Base-by-base conservation (phyloP, 2,797 vertebrate species). In the Tangara arthus region DNA sequence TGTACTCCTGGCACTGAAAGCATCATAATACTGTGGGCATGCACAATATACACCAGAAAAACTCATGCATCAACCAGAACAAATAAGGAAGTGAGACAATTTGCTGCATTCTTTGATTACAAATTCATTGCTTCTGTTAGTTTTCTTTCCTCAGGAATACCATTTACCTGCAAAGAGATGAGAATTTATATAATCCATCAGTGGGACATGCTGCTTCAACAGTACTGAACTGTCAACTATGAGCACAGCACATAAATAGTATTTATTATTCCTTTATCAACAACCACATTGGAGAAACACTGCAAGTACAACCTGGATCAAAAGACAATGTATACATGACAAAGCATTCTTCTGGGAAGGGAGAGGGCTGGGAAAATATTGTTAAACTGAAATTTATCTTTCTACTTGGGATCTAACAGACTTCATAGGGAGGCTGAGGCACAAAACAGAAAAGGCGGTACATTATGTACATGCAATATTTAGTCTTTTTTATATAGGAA, bases 131-230 rank as follows among this genome's bases (percentile, higher is more conserved):
- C 99, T 97, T 99, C 99, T 2, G 99, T 99, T 95, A 99, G 98
- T 91, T 99, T 99, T 91, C 99, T 98, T 96, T 99, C 99, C 97
- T 99, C 99, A 99, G 99, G 99, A 98, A 99, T 99, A 99, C 99
- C 99, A 99, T 99, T 99, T 99, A 99, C 99, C 99, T 99, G 94
- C 47, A 61, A 98, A 97, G 2, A 92, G 64, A 96, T 49, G 64
- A 97, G 71, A 97, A 79, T 64, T 56, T 27, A 52, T 32, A 60
- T 44, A 79, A 46, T 26, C 44, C 63, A 32, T 63, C 49, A 77
- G 53, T 59, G 41, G 47, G 52, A 76, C 41, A 6, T 20, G 73
- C 26, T 52, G 47, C 35, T 69, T 71, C 32, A 66, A 24, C n/a
- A 59, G 13, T 9, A 37, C 0, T 28, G 44, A 91, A 30, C 18